Percentiles rank a stretch among this genome's conserved stretches.
phyloP scores from a whole-genome alignment of 2,888 invertebrate genomes.

The Hydriomena furcata region DNA sequence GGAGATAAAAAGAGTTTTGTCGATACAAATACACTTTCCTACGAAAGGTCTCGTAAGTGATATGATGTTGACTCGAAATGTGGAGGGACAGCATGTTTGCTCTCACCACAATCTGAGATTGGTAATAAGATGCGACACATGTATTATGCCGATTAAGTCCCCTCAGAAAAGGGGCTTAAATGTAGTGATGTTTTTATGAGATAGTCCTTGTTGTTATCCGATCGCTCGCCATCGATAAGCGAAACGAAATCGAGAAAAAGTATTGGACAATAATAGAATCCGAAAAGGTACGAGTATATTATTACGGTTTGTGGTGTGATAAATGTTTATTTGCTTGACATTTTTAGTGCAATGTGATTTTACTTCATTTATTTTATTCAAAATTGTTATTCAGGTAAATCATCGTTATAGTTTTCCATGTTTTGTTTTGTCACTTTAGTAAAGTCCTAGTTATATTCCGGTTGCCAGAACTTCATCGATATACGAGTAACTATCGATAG shows the following conservation, averaged over 20 bases:
- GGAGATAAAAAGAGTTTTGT: constrained; percentile 64
- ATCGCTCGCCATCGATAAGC: constrained; percentile 42
- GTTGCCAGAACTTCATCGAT: constrained; percentile 28
- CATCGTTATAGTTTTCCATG: no score
- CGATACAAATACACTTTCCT: constrained; percentile 70
- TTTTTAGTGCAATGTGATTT: constrained; percentile 12
- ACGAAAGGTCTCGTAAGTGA: constrained; percentile 70
- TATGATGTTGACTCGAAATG: constrained; percentile 73
- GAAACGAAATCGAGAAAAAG: constrained; percentile 31
- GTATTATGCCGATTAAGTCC: constrained; percentile 80
- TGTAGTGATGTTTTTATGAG: constrained; percentile 69
- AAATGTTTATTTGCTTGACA: constrained; percentile 18
- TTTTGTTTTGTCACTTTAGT: no score
- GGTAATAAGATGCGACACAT: constrained; percentile 82
- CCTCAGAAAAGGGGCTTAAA: constrained; percentile 68
- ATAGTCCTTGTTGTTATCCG: constrained; percentile 39
- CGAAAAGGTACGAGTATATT: constrained; percentile 25
- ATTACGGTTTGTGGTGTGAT: constrained; percentile 13
- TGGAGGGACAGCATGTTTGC: constrained; percentile 72
- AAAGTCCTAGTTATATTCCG: no score
- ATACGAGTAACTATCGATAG: constrained; percentile 41
- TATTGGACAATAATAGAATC: constrained; percentile 27
- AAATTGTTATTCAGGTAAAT: no score
- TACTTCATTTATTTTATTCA: constrained; percentile 3
- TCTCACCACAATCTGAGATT: constrained; percentile 75